Conservation (phyloP, 1,140 invertebrate species). For the Trissolcus basalis region DNA sequence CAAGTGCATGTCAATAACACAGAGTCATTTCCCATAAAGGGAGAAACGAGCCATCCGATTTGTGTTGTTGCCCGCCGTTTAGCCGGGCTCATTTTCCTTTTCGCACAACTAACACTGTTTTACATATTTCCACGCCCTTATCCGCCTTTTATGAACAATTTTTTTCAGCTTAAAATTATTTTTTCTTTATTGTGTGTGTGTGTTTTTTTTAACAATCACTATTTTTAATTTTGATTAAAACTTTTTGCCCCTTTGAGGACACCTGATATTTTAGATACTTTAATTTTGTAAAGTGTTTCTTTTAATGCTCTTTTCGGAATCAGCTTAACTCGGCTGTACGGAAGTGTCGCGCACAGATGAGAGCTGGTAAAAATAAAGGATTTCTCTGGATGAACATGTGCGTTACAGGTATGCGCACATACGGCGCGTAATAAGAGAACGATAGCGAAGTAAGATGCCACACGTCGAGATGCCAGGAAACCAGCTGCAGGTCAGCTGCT, state of each 20-base stretch:
- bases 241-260: too few species aligned
- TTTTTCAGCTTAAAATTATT: too few species aligned
- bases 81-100: constrained; percentile 27
- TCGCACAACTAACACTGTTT: constrained; percentile 26
- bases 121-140: constrained; percentile 10
- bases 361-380: constrained; percentile 9
- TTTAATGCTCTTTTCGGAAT: neutral
- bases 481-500: constrained; percentile 73
- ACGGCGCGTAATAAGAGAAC: constrained; percentile 49
- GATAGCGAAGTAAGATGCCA: constrained; percentile 60
- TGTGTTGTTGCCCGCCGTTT: constrained; percentile 46
- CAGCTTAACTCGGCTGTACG: neutral
- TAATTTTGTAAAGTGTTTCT: too few species aligned
- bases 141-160: too few species aligned
- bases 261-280: too few species aligned
- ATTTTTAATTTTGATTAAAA: too few species aligned
- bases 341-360: neutral
- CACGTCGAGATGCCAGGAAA: constrained; percentile 64
- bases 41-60: constrained; percentile 56
- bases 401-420: constrained; percentile 39
- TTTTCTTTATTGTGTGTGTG: too few species aligned
- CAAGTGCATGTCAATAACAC: constrained; percentile 74
- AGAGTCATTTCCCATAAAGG: constrained; percentile 64
- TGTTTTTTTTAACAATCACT: too few species aligned
- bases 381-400: constrained; percentile 31